Evolutionary conservation across 2,888 invertebrate species (phyloP).

Genomic region (Cataglyphis altisquamis): DNA sequence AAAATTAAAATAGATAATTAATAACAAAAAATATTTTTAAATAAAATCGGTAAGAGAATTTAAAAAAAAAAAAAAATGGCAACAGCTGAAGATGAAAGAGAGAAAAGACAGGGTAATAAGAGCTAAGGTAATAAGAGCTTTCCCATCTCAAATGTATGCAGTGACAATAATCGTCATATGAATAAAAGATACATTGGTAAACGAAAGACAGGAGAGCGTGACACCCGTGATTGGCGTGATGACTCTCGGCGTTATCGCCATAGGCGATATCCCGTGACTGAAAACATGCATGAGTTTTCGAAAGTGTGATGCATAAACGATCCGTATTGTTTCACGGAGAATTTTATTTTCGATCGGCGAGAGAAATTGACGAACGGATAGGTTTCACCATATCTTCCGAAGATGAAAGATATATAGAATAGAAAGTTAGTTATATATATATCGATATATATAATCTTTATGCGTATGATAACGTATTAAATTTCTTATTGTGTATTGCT

Average conservation of each 20-base stretch:
- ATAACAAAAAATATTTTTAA: neutral
- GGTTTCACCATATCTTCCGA: neutral
- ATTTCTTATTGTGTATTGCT: neutral
- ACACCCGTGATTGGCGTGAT: slow-evolving; percentile 28
- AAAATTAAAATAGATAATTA: neutral
- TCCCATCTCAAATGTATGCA: neutral
- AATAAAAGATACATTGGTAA: slow-evolving; percentile 42
- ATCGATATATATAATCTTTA: neutral
- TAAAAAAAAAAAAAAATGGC: neutral
- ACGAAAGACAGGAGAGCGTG: slow-evolving; percentile 25
- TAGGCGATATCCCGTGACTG: slow-evolving; percentile 16
- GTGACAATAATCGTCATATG: slow-evolving; percentile 19
- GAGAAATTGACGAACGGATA: neutral
- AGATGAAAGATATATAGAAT: neutral
- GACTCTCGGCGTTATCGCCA: slow-evolving; percentile 23
- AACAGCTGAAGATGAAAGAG: neutral
- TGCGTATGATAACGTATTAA: neutral
- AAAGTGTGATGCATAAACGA: slow-evolving; percentile 5
- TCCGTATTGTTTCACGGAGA: neutral
- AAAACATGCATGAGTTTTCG: slow-evolving; percentile 29
- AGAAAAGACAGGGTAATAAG: too few species aligned
- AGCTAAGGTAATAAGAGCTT: slow-evolving; percentile 6
- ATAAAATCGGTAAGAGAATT: neutral
- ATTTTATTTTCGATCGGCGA: neutral
- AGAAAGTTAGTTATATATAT: neutral